A percentile compares a stretch with the other conserved stretches of the same genome.
phyloP scores from a whole-genome alignment of 2,888 invertebrate genomes.

The Omphaloscelis lunosa region DNA sequence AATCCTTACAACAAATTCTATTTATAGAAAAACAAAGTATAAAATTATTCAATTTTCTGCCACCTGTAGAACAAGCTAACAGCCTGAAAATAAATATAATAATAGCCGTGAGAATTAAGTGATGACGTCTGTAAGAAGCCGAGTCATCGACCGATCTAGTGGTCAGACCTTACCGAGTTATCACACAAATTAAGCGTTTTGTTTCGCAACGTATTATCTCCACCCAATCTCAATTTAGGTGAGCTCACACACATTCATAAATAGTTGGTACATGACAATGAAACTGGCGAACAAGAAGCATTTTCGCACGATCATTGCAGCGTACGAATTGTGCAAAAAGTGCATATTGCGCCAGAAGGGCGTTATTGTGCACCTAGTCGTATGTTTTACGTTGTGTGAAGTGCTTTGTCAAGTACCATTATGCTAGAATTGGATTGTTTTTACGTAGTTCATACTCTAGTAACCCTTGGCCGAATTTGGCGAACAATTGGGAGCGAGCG shows the following conservation, averaged over 20 bases:
- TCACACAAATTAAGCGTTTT: slow-evolving; percentile 66
- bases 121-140: slow-evolving; percentile 31
- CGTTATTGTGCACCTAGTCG: slow-evolving; percentile 73
- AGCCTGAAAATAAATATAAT: slow-evolving; percentile 34
- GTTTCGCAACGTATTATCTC: slow-evolving; percentile 80
- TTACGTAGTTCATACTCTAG: slow-evolving; percentile 64
- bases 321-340: slow-evolving; percentile 78
- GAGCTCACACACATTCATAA: slow-evolving; percentile 75
- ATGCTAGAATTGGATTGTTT: slow-evolving; percentile 62
- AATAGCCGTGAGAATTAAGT: slow-evolving; percentile 56
- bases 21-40: slow-evolving; percentile 37
- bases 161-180: slow-evolving; percentile 58
- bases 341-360: slow-evolving; percentile 82
- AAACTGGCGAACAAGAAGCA: slow-evolving; percentile 81
- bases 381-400: slow-evolving; percentile 69
- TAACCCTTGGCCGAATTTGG: slow-evolving; percentile 69
- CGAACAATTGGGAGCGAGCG: slow-evolving; percentile 65
- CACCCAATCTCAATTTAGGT: slow-evolving; percentile 77
- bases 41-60: slow-evolving; percentile 31
- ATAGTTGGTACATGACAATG: slow-evolving; percentile 84
- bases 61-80: slow-evolving; percentile 26
- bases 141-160: slow-evolving; percentile 66
- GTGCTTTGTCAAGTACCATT: slow-evolving; percentile 66
- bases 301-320: slow-evolving; percentile 84
- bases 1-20: slow-evolving; percentile 15